Evolutionary conservation across 2,888 invertebrate species (phyloP).

Genomic region (Stictocephala bisonia): DNA sequence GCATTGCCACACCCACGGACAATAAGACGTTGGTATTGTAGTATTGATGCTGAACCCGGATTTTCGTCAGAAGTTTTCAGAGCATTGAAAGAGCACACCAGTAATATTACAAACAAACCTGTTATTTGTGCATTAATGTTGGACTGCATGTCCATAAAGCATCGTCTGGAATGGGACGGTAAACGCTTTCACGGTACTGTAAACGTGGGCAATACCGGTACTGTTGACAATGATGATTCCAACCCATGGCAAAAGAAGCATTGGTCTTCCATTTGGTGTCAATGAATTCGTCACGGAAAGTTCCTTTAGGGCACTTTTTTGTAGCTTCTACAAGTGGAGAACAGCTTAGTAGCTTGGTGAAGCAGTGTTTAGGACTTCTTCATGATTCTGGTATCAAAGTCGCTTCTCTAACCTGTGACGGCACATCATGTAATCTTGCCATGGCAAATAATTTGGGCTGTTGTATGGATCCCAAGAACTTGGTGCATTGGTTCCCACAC

Average conservation of each 20-base stretch:
- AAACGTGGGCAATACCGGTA: conserved; percentile 28
- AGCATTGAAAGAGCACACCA: conserved; percentile 17
- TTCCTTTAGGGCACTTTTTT: conserved; percentile 41
- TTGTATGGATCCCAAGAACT: conserved; percentile 29
- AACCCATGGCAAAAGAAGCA: conserved; percentile 36
- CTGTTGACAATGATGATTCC: conserved; percentile 22
- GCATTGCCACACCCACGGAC: no score
- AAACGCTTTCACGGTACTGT: conserved; percentile 38
- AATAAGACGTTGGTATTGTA: no score
- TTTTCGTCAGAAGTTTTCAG: conserved; percentile 23
- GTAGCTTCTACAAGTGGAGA: conserved; percentile 18
- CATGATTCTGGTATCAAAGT: conserved; percentile 40
- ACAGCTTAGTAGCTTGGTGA: conserved; percentile 40
- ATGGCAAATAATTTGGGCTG: conserved; percentile 46
- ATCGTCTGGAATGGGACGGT: conserved; percentile 22
- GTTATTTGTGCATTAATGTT: conserved; percentile 18
- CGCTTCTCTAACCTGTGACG: conserved; percentile 45
- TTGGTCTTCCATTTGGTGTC: conserved; percentile 40
- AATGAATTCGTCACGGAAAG: conserved; percentile 38
- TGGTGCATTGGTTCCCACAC: conserved; percentile 44
- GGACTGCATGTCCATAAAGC: conserved; percentile 8
- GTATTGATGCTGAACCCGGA: no score
- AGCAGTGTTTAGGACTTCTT: conserved; percentile 41
- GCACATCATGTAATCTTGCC: conserved; percentile 34
- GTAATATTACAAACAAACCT: background rate